Evolutionary conservation across 2,888 invertebrate genomes (phyloP), one percentile per base, ranked within the genome.

Genomic region (Dorcus hopei): DNA sequence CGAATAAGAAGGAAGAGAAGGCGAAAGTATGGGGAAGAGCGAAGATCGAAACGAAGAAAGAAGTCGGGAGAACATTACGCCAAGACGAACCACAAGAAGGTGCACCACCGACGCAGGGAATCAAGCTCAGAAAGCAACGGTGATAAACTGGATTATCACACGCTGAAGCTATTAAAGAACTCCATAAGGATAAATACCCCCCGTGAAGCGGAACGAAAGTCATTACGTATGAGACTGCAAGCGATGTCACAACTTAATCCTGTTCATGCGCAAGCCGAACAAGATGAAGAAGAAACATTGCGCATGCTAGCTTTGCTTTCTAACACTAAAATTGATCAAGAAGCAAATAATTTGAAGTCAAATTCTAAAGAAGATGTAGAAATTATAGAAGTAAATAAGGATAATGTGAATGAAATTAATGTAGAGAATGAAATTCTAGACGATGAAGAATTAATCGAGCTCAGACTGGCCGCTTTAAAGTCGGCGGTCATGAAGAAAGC

Each of bases 401-500:
- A 55, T 45, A 52, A 58, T 11, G 52, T 59, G 52, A 59, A 39
- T 43, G 43, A 58, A 40, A 41, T 53, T 16, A 48, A 38, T 23
- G 49, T 23, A 19, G 59, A 54, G 8, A 48, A 52, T 38, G 50
- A 61, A 6, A 61, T 60, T 26, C 6, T 33, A 33, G 26, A 33
- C 40, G 69, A 71, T 63, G 83, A 81, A 70, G 87, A 88, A 68
- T 83, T 86, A 61, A 77, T 83, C 52, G 81, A 87, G 65, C 74
- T 88, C 49, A 79, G 88, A 64, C 75, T 86, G 65, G 87, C 85
- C 63, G 88, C 88, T 54, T 75, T 88, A n/a, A 84, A 83, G 66
- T 87, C 88, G n/a, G 85, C 88, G 5, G 77, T 87, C 45, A 68
- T 87, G 43, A 87, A 87, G 66, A 87, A 87, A 74, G 85, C 84